Base-by-base conservation (phyloP, 2,797 vertebrate species). In the Kryptopterus vitreolus region DNA sequence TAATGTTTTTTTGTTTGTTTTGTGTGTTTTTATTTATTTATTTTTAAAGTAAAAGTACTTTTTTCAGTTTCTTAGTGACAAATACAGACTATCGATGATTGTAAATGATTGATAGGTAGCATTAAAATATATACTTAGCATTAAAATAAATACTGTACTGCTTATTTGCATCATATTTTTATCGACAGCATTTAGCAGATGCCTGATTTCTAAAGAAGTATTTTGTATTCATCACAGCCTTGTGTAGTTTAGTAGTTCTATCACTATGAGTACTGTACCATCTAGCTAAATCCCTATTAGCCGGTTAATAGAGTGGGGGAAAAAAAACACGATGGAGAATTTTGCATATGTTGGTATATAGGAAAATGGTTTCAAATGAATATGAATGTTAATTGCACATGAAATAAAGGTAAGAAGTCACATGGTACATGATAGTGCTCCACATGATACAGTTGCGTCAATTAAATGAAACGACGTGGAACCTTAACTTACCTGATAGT, bases 401-500 rank as follows among this genome's bases (percentile, higher is more conserved):
- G 29, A 59, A 4, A 46, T 59, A 22, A 58, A 11, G 26, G 53
- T 43, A 43, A 59, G n/a, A 74, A 43, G 35, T 43, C 74, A n/a
- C 74, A 62, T 76, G 24, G 48, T 31, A 59, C 12, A 57, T 26
- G 24, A 16, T 0, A 43, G 1, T 1, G 6, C 6, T 11, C 11
- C 46, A 77, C 61, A 66, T 55, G 62, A 66, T 13, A 43, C 63
- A 38, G 3, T 3, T 52, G 7, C 15, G 16, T 18, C 61, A 52
- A 24, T 63, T 52, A 2, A 63, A 38, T 76, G 18, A 77, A 11
- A 52, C 46, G 10, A 8, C 12, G 35, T 4, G 15, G 2, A 20
- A 43, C 35, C 8, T 52, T 33, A 31, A 16, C 22, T 26, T 50
- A 98, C 97, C 97, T 99, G 96, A 70, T 97, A 98, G 89, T 97